Evolutionary conservation across 2,888 invertebrate species (phyloP), one percentile per base, ranked within the genome.

Genomic region (Pristionchus japonicus): DNA sequence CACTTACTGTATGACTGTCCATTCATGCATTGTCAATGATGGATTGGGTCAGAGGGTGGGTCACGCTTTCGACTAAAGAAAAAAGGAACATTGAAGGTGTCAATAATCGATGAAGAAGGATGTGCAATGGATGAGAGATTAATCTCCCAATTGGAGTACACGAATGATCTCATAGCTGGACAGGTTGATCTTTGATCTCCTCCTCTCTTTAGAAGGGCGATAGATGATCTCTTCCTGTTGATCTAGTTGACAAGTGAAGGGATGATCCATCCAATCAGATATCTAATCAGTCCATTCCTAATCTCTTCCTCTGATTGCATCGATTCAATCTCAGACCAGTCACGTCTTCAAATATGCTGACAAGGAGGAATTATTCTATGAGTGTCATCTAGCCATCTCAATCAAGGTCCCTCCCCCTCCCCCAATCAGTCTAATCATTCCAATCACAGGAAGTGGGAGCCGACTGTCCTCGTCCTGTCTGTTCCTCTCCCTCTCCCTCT

Each of bases 1-100:
- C 90, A 94, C 94, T 37, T 94, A 94, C 92, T 94, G 94, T 90
- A 93, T 93, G 49, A 93, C 94, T 52, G 94, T 94, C 61, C 94
- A 94, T 92, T 91, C 93, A 43, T 93, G 93, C 89, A 93, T 92
- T 27, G 94, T 94, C 87, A 93, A 94, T 84, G 94, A 94, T 89
- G 93, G 93, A 88, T 93, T 93, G 89, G 93, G 93, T 31, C 94
- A 94, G 85, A 88, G 91, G 77, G 91, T 94, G 57, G 92, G 89
- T 64, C 90, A 94, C 31, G 89, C 15, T 77, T 15, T 9, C n/a
- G 93, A 86, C 91, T 93, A 90, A n/a, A 91, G 57, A 90, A 93
- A 89, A 93, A 43, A 11, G 11, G 43, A 43, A 11, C n/a, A 43
- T 47, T 77, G 27, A 34, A 77, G 77, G 77, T 89, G 91, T 89